Percentiles rank a stretch among this genome's conserved stretches.
These are phyloP conservation scores for Oasisia sp. DNA, from an alignment of 2,888 invertebrate species.

Conservation along the genomic window DNA sequence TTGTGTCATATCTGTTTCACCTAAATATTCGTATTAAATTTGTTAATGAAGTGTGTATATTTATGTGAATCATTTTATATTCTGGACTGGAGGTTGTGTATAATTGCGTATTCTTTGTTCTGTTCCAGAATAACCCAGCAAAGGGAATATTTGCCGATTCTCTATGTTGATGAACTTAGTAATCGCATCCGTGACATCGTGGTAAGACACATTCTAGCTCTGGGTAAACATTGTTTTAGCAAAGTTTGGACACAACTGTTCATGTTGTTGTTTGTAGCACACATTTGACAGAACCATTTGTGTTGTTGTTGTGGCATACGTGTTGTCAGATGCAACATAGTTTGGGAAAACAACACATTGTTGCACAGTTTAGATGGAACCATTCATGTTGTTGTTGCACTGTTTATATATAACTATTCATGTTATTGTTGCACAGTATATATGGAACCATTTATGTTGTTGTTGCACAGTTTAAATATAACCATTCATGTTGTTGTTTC, in stretches of 20 bases:
- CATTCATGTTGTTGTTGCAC: not conserved
- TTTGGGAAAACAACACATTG: not conserved
- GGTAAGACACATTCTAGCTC: conserved; percentile 45
- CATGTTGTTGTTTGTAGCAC: not conserved
- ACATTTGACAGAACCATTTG: not conserved
- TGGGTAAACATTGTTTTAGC: not conserved
- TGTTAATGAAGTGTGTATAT: not conserved
- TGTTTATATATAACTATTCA: not conserved
- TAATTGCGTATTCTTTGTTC: not conserved
- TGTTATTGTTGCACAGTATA: conserved; percentile 37
- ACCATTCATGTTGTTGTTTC: conserved; percentile 31
- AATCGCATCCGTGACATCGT: conserved; percentile 81
- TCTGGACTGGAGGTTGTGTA: not conserved
- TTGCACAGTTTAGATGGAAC: not conserved
- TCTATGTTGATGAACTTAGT: conserved; percentile 85
- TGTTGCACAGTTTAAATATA: not conserved
- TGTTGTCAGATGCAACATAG: conserved; percentile 35
- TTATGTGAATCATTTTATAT: not conserved
- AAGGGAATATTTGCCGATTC: conserved; percentile 78
- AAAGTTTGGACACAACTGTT: not conserved
- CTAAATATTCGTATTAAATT: not conserved
- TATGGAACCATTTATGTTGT: not conserved
- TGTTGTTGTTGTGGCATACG: conserved; percentile 29
- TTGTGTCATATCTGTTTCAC: not conserved
- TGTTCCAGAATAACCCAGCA: conserved; percentile 28